Evolutionary conservation across 2,113 vertebrate genomes (phyloP).

Genomic region (Brachyistius frenatus): DNA sequence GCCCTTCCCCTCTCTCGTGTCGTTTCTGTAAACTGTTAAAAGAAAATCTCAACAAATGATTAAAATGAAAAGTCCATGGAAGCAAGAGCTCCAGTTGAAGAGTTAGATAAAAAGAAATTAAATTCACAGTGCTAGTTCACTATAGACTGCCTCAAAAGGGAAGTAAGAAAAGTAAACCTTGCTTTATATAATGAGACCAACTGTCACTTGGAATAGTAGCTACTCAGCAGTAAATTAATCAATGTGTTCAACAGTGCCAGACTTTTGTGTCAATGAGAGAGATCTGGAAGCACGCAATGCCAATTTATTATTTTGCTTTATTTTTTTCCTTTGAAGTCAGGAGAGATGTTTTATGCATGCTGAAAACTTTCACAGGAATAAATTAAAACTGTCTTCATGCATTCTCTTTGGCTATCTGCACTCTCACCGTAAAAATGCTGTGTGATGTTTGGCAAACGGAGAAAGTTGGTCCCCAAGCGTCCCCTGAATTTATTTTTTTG

Average conservation of each 20-base stretch:
- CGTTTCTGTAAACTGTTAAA: background rate
- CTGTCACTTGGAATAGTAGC: slow-evolving; percentile 37
- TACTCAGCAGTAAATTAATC: slow-evolving; percentile 46
- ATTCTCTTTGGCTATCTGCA: slow-evolving; percentile 63
- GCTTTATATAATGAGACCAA: slow-evolving; percentile 50
- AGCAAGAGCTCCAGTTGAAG: background rate
- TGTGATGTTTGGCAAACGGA: slow-evolving; percentile 66
- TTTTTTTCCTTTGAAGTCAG: slow-evolving; percentile 76
- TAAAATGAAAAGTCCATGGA: background rate
- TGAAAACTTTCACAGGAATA: slow-evolving; percentile 72
- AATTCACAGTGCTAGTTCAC: background rate
- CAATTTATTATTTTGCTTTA: slow-evolving; percentile 67
- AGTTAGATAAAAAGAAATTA: background rate
- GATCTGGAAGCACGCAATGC: slow-evolving; percentile 53
- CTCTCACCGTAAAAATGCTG: slow-evolving; percentile 57
- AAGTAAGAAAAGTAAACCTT: slow-evolving; percentile 21
- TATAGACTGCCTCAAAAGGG: slow-evolving; percentile 8
- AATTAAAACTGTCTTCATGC: slow-evolving; percentile 68
- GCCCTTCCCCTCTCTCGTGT: background rate
- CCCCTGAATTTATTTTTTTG: background rate
- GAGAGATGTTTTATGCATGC: slow-evolving; percentile 77
- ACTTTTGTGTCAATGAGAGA: slow-evolving; percentile 56
- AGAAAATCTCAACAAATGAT: slow-evolving; percentile 7
- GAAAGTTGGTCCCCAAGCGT: slow-evolving; percentile 29
- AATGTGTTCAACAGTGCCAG: slow-evolving; percentile 37